phyloP scores from a whole-genome alignment of 2,888 invertebrate species.

The Brachyptera risi region DNA sequence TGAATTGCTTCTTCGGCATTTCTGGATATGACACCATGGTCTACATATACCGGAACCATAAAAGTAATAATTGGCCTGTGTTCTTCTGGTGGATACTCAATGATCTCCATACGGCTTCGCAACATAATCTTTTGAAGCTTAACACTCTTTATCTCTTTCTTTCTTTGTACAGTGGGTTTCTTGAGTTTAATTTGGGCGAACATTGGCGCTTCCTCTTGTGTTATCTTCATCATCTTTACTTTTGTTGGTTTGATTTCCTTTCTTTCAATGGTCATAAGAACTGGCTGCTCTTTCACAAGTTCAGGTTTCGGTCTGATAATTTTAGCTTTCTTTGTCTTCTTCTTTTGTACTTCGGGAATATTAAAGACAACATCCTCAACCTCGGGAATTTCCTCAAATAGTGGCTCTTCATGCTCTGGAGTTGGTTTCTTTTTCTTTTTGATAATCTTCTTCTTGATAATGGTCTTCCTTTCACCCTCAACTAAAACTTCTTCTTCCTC shows the following conservation, averaged over 20 bases:
- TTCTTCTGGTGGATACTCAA: constrained; percentile 46
- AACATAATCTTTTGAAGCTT: constrained; percentile 62
- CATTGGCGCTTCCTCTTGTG: constrained; percentile 50
- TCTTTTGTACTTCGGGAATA: constrained; percentile 34
- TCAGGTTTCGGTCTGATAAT: constrained; percentile 37
- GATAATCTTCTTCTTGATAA: constrained; percentile 28
- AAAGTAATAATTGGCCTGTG: constrained; percentile 42
- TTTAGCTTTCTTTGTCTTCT: constrained; percentile 41
- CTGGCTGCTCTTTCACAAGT: constrained; percentile 38
- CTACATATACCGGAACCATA: constrained; percentile 37
- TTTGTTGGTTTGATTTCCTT: constrained; percentile 57
- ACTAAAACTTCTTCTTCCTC: constrained; percentile 25
- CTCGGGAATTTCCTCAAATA: constrained; percentile 34
- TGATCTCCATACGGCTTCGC: constrained; percentile 63
- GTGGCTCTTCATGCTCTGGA: constrained; percentile 39
- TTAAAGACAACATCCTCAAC: constrained; percentile 28
- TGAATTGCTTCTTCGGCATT: constrained; percentile 39
- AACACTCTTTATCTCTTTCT: constrained; percentile 45
- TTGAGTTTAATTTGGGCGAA: constrained; percentile 65
- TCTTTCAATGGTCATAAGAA: constrained; percentile 57
- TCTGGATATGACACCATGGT: constrained; percentile 39
- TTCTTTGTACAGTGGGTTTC: constrained; percentile 52
- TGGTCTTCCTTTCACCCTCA: constrained; percentile 35
- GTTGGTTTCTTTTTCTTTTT: constrained; percentile 38
- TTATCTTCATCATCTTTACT: constrained; percentile 55